Evolutionary conservation across 2,888 invertebrate genomes (phyloP).

Genomic region (Oscheius myriophilus): DNA sequence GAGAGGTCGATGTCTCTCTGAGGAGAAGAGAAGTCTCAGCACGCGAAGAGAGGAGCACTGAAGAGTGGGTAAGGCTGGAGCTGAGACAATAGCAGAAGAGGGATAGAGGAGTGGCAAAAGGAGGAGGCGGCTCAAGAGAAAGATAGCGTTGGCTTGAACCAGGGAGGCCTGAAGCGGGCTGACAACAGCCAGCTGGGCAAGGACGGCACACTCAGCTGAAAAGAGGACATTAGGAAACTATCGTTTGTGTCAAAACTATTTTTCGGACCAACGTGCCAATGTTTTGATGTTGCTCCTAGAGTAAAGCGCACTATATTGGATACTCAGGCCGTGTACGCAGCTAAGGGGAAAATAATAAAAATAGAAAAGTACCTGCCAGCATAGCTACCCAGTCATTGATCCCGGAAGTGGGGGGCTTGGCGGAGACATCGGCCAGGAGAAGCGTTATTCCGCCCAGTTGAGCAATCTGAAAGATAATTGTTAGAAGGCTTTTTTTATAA

Average conservation of each 20-base stretch:
- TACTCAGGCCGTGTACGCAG: too few species aligned
- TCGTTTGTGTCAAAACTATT: too few species aligned
- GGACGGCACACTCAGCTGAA: constrained; percentile 50
- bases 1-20: constrained; percentile 72
- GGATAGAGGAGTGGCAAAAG: constrained; percentile 33
- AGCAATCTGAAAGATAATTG: constrained; percentile 59
- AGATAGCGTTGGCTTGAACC: constrained; percentile 53
- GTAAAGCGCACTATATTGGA: too few species aligned
- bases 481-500: too few species aligned
- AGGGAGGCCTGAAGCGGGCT: constrained; percentile 49
- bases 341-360: neutral
- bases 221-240: too few species aligned
- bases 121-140: constrained; percentile 44
- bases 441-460: constrained; percentile 73
- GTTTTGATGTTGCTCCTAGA: too few species aligned
- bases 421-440: constrained; percentile 66
- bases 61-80: constrained; percentile 23
- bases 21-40: constrained; percentile 73
- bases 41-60: constrained; percentile 72
- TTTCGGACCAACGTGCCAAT: too few species aligned
- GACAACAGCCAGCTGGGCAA: constrained; percentile 54
- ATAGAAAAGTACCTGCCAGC: constrained; percentile 43
- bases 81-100: constrained; percentile 2
- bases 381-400: constrained; percentile 56
- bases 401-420: constrained; percentile 40